Evolutionary conservation across 2,888 invertebrate genomes (phyloP), one percentile per base, ranked within the genome.

Genomic region (Synanthedon andrenaeformis): DNA sequence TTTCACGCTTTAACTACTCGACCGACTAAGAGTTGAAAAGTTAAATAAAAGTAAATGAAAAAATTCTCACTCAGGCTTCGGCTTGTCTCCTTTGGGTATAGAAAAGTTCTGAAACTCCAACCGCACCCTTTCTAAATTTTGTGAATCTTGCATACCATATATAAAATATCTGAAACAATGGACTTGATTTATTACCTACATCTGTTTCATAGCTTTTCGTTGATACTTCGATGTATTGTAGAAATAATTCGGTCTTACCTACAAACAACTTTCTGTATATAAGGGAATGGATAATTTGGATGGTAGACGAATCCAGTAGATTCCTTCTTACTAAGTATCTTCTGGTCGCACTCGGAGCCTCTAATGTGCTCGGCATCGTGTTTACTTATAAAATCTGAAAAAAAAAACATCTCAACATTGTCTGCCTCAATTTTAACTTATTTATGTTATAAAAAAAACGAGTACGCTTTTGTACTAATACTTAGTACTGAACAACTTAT

Each of bases 341-440:
- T 95, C 87, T 98, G 97, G 89, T 99, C 99, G 89, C 99, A 99
- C 89, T 99, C 99, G 65, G 97, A 96, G 75, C 98, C 98, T 76
- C 95, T 91, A 78, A 98, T 96, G 88, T 98, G 97, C 89, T 95
- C 94, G 64, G 96, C 96, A 78, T 95, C 95, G 87, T 95, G 94
- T 89, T 94, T 94, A 84, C 93, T 94, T 89, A 95, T 95, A 89
- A 96, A 95, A 92, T 94, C 95, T 96, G 89, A 51, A 86, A 86
- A 53, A 59, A 62, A 58, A 5, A 23, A 23, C 23, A 19, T 58
- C 5, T 17, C 14, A 45, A 54, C 48, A 13, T 45, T 45, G 12
- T 45, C 8, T 8, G 10, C 10, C 10, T 35, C 35, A 35, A 48
- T 48, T 4, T 48, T 13, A 13, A 10, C 14, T 14, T 8, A 35